Evolutionary conservation across 1,140 invertebrate species (phyloP).

Genomic region (Papilio polyxenes): DNA sequence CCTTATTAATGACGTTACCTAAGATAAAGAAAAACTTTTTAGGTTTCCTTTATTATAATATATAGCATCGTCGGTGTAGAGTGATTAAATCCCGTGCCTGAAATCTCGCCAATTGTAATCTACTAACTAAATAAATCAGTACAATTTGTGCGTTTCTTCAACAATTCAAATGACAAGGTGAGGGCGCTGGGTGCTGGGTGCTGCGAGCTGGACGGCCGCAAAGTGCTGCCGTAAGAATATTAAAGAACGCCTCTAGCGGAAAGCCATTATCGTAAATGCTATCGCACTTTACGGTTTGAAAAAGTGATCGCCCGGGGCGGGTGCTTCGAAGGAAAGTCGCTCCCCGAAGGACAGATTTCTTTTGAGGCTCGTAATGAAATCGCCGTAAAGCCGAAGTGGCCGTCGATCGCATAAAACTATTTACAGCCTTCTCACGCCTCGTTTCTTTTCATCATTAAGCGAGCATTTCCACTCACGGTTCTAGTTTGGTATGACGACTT

Average conservation of each 20-base stretch:
- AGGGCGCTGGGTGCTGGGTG: background rate
- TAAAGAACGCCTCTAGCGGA: background rate
- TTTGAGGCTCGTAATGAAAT: slow-evolving; percentile 25
- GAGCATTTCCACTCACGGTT: background rate
- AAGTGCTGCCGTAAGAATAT: slow-evolving; percentile 2
- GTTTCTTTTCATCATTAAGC: background rate
- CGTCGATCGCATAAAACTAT: slow-evolving; percentile 25
- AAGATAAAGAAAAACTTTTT: too few relatives aligned
- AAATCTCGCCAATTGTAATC: background rate
- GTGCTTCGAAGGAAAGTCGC: background rate
- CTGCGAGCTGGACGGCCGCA: background rate
- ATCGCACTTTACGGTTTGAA: slow-evolving; percentile 18
- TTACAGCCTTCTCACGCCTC: slow-evolving; percentile 11
- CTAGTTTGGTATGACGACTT: background rate
- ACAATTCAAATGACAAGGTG: background rate
- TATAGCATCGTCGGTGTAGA: too few relatives aligned
- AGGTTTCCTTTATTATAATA: too few relatives aligned
- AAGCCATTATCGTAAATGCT: slow-evolving; percentile 26
- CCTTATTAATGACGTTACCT: too few relatives aligned
- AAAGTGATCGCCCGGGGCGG: background rate
- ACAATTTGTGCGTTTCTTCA: background rate
- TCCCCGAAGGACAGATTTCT: slow-evolving; percentile 21
- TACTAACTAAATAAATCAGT: background rate
- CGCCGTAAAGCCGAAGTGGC: slow-evolving; percentile 23
- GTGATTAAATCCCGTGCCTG: too few relatives aligned